Evolutionary conservation across 2,888 invertebrate genomes (phyloP).

Genomic region (Plemyria rubiginata): DNA sequence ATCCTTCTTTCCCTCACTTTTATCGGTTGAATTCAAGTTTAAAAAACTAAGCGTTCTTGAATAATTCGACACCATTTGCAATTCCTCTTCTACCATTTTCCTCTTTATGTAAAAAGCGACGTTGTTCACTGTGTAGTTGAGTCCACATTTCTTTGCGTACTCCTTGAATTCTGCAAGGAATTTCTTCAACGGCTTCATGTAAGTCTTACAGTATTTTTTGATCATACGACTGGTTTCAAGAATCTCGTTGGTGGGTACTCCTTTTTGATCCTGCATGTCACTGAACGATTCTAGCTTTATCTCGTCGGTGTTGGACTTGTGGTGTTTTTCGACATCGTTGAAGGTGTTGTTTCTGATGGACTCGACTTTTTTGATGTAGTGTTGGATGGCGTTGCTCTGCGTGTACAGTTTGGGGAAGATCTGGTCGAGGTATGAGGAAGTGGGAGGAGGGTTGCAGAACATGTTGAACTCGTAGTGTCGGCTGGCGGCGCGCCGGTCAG

Average conservation of each 20-base stretch:
- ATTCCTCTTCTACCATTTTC: slow-evolving; percentile 55
- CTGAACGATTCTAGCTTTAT: slow-evolving; percentile 54
- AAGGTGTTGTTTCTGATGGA: slow-evolving; percentile 26
- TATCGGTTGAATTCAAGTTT: slow-evolving; percentile 31
- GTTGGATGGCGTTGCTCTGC: slow-evolving; percentile 39
- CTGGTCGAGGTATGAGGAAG: slow-evolving; percentile 48
- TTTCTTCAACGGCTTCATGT: slow-evolving; percentile 47
- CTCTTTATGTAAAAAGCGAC: slow-evolving; percentile 58
- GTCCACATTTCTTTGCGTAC: slow-evolving; percentile 48
- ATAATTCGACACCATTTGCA: slow-evolving; percentile 50
- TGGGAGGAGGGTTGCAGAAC: slow-evolving; percentile 55
- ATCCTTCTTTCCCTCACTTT: slow-evolving; percentile 17
- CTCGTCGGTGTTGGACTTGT: slow-evolving; percentile 21
- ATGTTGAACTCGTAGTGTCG: slow-evolving; percentile 61
- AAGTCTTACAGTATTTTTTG: slow-evolving; percentile 54
- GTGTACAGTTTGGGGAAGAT: slow-evolving; percentile 60
- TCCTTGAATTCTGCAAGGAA: slow-evolving; percentile 57
- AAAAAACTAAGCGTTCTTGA: slow-evolving; percentile 51
- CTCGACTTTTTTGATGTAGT: slow-evolving; percentile 46
- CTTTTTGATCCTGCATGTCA: slow-evolving; percentile 48
- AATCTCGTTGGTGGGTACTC: slow-evolving; percentile 52
- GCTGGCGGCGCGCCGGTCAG: slow-evolving; percentile 53
- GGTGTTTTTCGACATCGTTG: slow-evolving; percentile 33
- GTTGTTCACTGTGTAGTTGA: slow-evolving; percentile 52
- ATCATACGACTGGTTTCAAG: slow-evolving; percentile 59